Percentiles rank a stretch among this genome's conserved stretches.
These are phyloP conservation scores for Podarcis muralis DNA, from an alignment of 2,113 vertebrate genomes.

Conservation along the genomic window DNA sequence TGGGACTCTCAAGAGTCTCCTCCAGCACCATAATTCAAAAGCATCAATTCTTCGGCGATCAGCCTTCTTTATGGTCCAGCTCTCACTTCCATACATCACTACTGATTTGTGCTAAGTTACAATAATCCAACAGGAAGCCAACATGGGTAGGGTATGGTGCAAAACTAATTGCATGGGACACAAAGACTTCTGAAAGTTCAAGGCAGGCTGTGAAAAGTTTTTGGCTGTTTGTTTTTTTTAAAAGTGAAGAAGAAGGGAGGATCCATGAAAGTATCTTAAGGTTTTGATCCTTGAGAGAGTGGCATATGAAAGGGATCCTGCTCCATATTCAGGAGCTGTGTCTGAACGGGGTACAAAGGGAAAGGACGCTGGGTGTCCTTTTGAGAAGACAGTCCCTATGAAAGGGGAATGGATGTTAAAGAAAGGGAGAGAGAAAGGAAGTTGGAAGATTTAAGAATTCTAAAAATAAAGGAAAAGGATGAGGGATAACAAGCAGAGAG, in stretches of 20 bases:
- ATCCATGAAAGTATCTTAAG: not conserved
- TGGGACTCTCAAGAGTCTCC: too few species aligned
- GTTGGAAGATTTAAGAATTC: conserved; percentile 10
- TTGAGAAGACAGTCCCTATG: conserved; percentile 11
- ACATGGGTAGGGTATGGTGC: not conserved
- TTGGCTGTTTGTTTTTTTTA: not conserved
- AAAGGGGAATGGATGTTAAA: not conserved
- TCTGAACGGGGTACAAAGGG: conserved; percentile 26
- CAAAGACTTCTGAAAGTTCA: not conserved
- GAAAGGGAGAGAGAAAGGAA: not conserved
- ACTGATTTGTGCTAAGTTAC: not conserved
- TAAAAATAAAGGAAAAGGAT: not conserved
- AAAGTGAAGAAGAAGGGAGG: not conserved
- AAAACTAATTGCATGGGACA: not conserved
- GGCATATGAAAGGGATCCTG: conserved; percentile 31
- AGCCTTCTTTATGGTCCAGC: too few species aligned
- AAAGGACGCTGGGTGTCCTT: conserved; percentile 19
- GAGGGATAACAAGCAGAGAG: rapidly evolving
- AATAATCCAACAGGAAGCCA: not conserved
- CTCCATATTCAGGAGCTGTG: conserved; percentile 47
- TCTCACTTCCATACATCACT: too few species aligned
- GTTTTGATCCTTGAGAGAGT: conserved; percentile 49
- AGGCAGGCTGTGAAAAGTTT: not conserved
- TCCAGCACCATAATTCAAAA: too few species aligned
- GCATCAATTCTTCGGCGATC: too few species aligned